phyloP scores from a whole-genome alignment of 2,797 vertebrate species.

The Cephalopachus bancanus region DNA sequence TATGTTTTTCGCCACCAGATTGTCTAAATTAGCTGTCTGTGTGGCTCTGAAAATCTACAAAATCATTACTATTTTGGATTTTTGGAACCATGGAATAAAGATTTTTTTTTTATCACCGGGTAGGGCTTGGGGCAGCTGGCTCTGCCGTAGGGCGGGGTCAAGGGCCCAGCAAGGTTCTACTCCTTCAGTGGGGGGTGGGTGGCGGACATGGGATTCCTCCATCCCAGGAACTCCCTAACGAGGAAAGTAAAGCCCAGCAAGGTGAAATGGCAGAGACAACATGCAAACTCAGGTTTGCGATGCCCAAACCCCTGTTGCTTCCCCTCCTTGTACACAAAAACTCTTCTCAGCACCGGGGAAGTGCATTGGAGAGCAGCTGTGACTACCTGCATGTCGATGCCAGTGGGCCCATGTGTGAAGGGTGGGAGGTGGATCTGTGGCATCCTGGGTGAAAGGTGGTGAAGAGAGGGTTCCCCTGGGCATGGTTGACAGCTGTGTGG shows the following conservation, averaged over 20 bases:
- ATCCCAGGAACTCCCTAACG: not conserved
- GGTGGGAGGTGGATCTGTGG: no score
- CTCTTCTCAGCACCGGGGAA: not conserved
- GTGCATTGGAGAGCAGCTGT: no score
- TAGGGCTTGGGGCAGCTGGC: not conserved
- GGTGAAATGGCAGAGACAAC: not conserved
- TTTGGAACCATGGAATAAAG: not conserved
- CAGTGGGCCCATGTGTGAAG: not conserved
- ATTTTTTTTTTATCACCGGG: not conserved
- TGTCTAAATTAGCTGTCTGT: not conserved
- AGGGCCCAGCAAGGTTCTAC: fast-evolving
- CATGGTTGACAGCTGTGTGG: no score
- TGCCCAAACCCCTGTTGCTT: not conserved
- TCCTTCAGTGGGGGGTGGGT: not conserved
- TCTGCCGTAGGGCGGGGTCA: fast-evolving
- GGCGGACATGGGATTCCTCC: no score
- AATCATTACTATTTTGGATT: not conserved
- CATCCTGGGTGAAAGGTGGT: not conserved
- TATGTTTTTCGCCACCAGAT: not conserved
- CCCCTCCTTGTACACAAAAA: not conserved
- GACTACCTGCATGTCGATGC: not conserved
- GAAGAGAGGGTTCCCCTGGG: not conserved
- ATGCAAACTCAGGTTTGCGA: not conserved
- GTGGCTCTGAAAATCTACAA: not conserved
- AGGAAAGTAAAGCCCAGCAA: not conserved